Base-by-base conservation (phyloP, 2,888 invertebrate species). In the Odontomyia ornata region DNA sequence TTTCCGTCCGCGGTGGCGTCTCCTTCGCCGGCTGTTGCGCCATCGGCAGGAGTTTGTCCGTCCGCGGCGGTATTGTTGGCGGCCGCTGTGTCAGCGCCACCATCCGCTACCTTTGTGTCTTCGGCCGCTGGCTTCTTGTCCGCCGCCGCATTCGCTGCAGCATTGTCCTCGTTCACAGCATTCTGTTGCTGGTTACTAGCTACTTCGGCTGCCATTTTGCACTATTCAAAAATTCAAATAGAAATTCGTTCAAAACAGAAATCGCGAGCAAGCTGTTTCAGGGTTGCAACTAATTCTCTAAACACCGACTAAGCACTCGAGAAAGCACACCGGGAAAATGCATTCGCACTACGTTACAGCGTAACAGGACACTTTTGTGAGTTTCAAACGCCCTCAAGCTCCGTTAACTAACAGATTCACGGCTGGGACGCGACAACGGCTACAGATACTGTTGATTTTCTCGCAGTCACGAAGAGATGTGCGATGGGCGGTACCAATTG, bases 181-280 rank as follows among this genome's bases (percentile, higher is more conserved):
- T 90, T 92, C 82, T 80, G 80, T 82, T 84, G 84, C 80, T 83
- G 83, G 82, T 85, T 84, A 86, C 91, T 92, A 85, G 91, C 91
- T 82, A 91, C 92, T 89, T 94, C 93, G 82, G 93, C 91, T 83
- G 93, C 91, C 93, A 94, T 94, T 86, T 86, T 89, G 83, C 82
- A 83, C 57, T 69, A 65, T 7, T 60, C 25, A 30, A 64, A n/a
- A 43, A 43, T 69, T 69, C 65, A 5, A 65, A 65, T n/a, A n/a
- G n/a, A n/a, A n/a, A n/a, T n/a, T n/a, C n/a, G n/a, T n/a, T n/a
- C n/a, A n/a, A n/a, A n/a, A n/a, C n/a, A n/a, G n/a, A n/a, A n/a
- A n/a, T n/a, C 18, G n/a, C 43, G n/a, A 18, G 36, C 46, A 47
- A 69, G 46, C 69, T 46, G 69, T 47, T 46, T 21, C 64, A 25